These are phyloP conservation scores for Luidia sarsii DNA, from an alignment of 53 echinoderm and acorn worm species.

Conservation along the genomic window DNA sequence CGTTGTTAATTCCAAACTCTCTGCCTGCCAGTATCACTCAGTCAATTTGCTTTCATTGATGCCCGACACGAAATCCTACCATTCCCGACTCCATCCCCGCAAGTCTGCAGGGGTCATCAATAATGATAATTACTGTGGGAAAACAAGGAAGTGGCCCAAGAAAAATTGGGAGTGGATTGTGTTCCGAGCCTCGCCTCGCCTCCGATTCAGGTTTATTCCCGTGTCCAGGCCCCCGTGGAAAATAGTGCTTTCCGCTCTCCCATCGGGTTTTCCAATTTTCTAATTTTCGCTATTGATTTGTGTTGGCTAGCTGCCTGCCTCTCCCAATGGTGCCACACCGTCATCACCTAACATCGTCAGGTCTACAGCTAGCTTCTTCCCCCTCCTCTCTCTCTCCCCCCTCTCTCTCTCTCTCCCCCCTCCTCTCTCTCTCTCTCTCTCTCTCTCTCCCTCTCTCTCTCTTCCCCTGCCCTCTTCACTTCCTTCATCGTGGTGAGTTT, in stretches of 20 bases:
- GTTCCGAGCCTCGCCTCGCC: slow-evolving; percentile 4
- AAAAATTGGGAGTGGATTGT: background rate
- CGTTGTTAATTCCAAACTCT: too few species aligned
- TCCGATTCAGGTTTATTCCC: slow-evolving; percentile 32
- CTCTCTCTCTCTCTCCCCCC: too few species aligned
- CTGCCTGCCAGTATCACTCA: slow-evolving; percentile 6
- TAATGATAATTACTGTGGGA: background rate
- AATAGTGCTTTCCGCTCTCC: slow-evolving; percentile 46
- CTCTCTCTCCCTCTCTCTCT: background rate
- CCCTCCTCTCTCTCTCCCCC: too few species aligned
- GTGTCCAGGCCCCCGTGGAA: slow-evolving; percentile 34
- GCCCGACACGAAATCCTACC: slow-evolving; percentile 6
- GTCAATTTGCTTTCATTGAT: slow-evolving; percentile 38
- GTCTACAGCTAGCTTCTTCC: too few species aligned
- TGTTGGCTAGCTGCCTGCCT: background rate
- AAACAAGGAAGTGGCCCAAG: background rate
- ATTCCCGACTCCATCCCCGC: slow-evolving; percentile 2
- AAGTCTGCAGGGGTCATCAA: background rate
- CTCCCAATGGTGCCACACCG: slow-evolving; percentile 15
- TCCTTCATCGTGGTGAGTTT: slow-evolving; percentile 26
- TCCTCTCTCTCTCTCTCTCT: background rate
- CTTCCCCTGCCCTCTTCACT: too few species aligned
- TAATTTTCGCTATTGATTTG: slow-evolving; percentile 56
- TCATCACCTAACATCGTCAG: background rate
- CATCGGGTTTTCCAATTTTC: slow-evolving; percentile 54